Evolutionary conservation across 2,888 invertebrate species (phyloP).

Genomic region (Drosophila paranaensis): DNA sequence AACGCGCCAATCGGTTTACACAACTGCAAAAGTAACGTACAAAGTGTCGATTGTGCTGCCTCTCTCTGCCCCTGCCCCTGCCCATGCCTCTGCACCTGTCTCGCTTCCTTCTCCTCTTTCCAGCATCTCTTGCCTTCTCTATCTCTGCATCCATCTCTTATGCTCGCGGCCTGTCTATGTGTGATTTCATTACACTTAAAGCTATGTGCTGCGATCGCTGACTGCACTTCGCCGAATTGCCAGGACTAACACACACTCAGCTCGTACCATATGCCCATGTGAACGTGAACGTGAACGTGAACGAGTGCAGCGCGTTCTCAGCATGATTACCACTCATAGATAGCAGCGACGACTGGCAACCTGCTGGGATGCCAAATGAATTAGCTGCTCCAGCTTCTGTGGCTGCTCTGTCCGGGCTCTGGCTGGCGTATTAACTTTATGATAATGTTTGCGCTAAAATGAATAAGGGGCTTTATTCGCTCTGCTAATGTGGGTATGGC

Average conservation of each 20-base stretch:
- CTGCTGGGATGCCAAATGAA: conserved; percentile 80
- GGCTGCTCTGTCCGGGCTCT: conserved; percentile 18
- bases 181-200: conserved; percentile 77
- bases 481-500: not conserved
- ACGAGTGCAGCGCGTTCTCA: conserved; percentile 67
- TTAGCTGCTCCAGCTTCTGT: conserved; percentile 64
- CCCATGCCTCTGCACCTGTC: not conserved
- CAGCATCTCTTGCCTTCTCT: conserved; percentile 4
- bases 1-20: conserved; percentile 82
- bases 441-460: conserved; percentile 6
- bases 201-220: conserved; percentile 49
- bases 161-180: conserved; percentile 54
- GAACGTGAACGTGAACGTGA: conserved; percentile 51
- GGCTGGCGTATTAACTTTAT: conserved; percentile 33
- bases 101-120: not conserved
- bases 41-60: conserved; percentile 63
- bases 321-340: conserved; percentile 82
- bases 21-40: conserved; percentile 59
- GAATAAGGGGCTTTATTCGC: conserved; percentile 1
- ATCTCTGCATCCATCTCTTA: conserved; percentile 16
- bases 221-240: conserved; percentile 61
- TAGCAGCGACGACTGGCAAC: conserved; percentile 66
- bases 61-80: conserved; percentile 1
- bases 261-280: conserved; percentile 28
- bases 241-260: conserved; percentile 42